These are phyloP conservation scores for Acanthosoma haemorrhoidale DNA, from an alignment of 2,888 invertebrate genomes.

Conservation along the genomic window DNA sequence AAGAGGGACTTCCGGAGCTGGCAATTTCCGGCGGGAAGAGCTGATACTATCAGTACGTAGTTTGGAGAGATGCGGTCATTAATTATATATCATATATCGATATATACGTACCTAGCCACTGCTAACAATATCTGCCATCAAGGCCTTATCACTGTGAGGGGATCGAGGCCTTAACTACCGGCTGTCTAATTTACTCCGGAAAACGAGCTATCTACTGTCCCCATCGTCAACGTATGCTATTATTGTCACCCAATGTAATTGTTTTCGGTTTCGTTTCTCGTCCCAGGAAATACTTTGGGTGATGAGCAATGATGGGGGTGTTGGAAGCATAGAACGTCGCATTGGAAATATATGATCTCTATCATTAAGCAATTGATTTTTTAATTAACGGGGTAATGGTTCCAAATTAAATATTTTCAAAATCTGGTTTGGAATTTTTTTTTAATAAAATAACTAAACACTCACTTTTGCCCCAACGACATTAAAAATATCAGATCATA, in stretches of 20 bases:
- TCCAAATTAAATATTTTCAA: no score
- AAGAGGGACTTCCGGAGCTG: constrained; percentile 5
- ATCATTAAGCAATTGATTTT: no score
- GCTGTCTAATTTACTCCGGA: background rate
- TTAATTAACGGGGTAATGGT: no score
- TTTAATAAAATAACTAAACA: no score
- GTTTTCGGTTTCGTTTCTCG: background rate
- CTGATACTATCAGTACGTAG: constrained; percentile 7
- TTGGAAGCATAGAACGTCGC: no score
- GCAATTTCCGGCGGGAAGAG: background rate
- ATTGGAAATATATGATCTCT: no score
- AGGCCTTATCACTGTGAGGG: background rate
- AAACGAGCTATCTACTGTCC: background rate
- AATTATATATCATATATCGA: constrained; percentile 25
- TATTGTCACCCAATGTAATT: background rate
- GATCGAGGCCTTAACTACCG: background rate
- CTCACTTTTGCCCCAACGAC: no score
- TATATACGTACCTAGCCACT: background rate
- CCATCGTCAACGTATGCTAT: no score
- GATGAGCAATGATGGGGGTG: no score
- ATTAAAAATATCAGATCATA: no score
- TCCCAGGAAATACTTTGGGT: no score
- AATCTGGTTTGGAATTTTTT: no score
- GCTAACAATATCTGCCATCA: background rate
- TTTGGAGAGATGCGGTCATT: background rate